Percentiles rank a stretch among this genome's conserved stretches.
phyloP scores from a whole-genome alignment of 2,888 invertebrate species.

The Dugesia japonica region DNA sequence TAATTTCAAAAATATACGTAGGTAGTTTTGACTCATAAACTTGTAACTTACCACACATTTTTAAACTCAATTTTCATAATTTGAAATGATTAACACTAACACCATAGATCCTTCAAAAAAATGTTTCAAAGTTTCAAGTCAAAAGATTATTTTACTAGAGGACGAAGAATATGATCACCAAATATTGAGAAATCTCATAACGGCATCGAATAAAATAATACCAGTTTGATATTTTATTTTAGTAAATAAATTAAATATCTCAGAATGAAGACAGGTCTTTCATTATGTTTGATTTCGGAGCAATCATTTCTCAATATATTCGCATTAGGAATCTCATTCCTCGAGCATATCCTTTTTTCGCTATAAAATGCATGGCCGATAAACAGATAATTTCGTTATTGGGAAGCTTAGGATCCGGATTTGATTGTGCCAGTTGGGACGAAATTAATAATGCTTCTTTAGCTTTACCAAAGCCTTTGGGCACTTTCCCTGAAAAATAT shows the following conservation, averaged over 20 bases:
- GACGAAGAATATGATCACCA: not conserved
- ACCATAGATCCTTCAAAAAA: not conserved
- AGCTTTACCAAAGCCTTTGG: not conserved
- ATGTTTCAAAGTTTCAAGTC: not conserved
- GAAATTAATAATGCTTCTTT: not conserved
- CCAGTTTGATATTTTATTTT: not conserved
- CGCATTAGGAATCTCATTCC: not conserved
- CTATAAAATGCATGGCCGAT: not conserved
- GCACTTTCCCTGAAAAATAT: not conserved
- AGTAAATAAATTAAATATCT: not conserved
- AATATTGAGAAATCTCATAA: not conserved
- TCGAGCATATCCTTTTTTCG: not conserved
- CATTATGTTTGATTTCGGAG: not conserved
- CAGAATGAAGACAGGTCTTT: constrained; percentile 8
- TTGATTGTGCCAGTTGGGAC: constrained; percentile 7
- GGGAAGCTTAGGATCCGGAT: not conserved
- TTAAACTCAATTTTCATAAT: no score
- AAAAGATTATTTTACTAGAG: not conserved
- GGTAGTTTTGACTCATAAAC: no score
- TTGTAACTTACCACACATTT: no score
- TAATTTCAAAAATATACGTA: no score
- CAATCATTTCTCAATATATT: not conserved
- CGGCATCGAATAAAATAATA: not conserved
- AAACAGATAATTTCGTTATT: not conserved
- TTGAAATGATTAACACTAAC: not conserved